A percentile compares a stretch with the other conserved stretches of the same genome.
These are phyloP conservation scores for Melanotaenia pygmaea DNA, from an alignment of 2,797 vertebrate species.

Conservation along the genomic window DNA sequence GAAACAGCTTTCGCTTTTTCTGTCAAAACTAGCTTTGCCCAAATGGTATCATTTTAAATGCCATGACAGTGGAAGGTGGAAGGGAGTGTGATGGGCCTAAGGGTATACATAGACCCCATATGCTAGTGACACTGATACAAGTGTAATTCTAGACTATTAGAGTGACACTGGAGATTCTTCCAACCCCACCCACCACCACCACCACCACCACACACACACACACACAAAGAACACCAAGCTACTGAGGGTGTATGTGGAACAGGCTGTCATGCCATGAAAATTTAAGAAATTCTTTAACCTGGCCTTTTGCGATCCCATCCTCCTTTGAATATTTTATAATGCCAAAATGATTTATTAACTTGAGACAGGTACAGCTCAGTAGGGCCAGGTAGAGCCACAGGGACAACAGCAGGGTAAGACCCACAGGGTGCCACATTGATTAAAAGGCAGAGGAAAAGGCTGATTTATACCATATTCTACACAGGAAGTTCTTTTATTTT, in stretches of 20 bases:
- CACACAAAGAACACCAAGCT: conserved; percentile 84
- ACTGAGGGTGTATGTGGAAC: conserved; percentile 83
- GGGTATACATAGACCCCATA: conserved; percentile 96
- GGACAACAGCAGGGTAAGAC: conserved; percentile 75
- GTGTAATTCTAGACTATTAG: conserved; percentile 97
- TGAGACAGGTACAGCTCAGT: conserved; percentile 85
- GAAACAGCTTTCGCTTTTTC: conserved; percentile 85
- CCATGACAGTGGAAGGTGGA: conserved; percentile 91
- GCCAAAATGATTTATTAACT: conserved; percentile 92
- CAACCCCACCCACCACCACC: conserved; percentile 52
- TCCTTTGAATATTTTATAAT: conserved; percentile 91
- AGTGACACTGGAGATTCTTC: conserved; percentile 91
- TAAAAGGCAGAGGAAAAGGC: conserved; percentile 55
- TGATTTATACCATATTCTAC: conserved; percentile 45
- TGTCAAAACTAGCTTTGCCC: conserved; percentile 91
- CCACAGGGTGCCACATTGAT: conserved; percentile 65
- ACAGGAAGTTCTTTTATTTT: conserved; percentile 9
- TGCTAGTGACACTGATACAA: conserved; percentile 96
- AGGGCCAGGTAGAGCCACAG: conserved; percentile 79
- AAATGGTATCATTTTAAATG: conserved; percentile 97
- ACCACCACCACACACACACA: conserved; percentile 33
- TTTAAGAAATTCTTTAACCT: conserved; percentile 96
- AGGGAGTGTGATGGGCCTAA: conserved; percentile 88
- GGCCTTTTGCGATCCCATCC: conserved; percentile 86
- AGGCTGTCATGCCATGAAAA: conserved; percentile 93